Conservation (phyloP, 2,888 invertebrate species). For the Acrobasis suavella region DNA sequence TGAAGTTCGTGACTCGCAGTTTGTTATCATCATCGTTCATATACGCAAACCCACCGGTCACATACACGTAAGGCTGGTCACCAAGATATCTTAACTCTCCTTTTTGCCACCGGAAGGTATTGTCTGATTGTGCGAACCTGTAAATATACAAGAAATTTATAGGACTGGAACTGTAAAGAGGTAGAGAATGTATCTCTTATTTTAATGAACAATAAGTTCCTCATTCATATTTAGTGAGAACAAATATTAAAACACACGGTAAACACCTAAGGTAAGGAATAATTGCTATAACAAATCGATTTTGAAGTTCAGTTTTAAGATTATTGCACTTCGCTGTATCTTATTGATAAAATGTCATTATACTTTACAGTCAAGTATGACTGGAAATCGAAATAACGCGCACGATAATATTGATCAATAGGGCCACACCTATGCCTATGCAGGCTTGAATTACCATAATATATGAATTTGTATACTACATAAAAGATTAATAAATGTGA, state of each 20-base stretch:
- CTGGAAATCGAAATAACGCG: too few species aligned
- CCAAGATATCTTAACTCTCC: constrained; percentile 5
- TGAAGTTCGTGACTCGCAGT: constrained; percentile 3
- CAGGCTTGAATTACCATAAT: too few species aligned
- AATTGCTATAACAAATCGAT: too few species aligned
- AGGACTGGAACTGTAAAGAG: neutral
- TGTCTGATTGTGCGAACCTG: constrained; percentile 11
- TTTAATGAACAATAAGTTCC: neutral
- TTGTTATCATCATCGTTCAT: constrained; percentile 5
- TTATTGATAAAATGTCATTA: too few species aligned
- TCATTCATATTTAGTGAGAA: neutral
- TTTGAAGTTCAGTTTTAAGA: too few species aligned
- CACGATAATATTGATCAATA: too few species aligned
- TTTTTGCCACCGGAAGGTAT: constrained; percentile 14
- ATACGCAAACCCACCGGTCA: constrained; percentile 10
- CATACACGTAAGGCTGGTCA: constrained; percentile 8
- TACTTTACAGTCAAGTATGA: too few species aligned
- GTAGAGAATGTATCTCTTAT: neutral
- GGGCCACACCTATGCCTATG: too few species aligned
- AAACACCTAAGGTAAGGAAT: too few species aligned
- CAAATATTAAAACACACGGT: too few species aligned
- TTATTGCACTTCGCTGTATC: too few species aligned
- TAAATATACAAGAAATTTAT: neutral
- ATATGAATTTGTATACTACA: too few species aligned
- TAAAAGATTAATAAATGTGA: neutral